Evolutionary conservation across 37 sponge, comb jelly and placozoan genomes (phyloP), one percentile per base, ranked within the genome.

Genomic region (Halichondria panicea): DNA sequence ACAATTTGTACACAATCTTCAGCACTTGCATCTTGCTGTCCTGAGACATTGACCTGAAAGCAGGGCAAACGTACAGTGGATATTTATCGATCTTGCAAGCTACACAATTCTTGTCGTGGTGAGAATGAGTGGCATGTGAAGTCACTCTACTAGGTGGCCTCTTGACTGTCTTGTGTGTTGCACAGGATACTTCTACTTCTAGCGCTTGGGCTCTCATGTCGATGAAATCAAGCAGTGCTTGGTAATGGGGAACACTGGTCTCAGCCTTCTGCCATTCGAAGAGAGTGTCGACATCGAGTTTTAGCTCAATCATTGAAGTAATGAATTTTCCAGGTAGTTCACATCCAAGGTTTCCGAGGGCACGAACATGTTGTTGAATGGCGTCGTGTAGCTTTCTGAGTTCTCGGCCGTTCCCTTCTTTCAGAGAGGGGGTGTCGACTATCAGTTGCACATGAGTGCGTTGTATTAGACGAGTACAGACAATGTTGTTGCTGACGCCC

Each of bases 191-290:
- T 13, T 37, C 64, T 27, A 68, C 32, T 65, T 82, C 82, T 13
- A 66, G 66, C 7, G 82, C 82, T 73, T 82, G 82, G 11, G 82
- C 82, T 54, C 82, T 48, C 9, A 73, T 56, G 45, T 82, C 82
- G 39, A 82, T 66, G 52, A 81, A 81, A 9, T 70, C 38, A 21
- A 81, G 38, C 18, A 81, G 37, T 15, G 71, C 81, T 35, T 81
- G 65, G 33, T 73, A 82, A 57, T 52, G 74, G 37, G 82, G 82
- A 18, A 72, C 74, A 50, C 53, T 44, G 2, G 67, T 12, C 9
- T 34, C n/a, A 12, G 74, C 36, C 41, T 69, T 79, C 31, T 79
- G 80, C 80, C 80, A 79, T n/a, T 69, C 70, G 32, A 79, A 78
- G 31, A 79, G 70, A 7, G 70, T 79, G 46, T 55, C 61, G 30